phyloP scores from a whole-genome alignment of 2,797 vertebrate species.

The Babyrousa celebensis region DNA sequence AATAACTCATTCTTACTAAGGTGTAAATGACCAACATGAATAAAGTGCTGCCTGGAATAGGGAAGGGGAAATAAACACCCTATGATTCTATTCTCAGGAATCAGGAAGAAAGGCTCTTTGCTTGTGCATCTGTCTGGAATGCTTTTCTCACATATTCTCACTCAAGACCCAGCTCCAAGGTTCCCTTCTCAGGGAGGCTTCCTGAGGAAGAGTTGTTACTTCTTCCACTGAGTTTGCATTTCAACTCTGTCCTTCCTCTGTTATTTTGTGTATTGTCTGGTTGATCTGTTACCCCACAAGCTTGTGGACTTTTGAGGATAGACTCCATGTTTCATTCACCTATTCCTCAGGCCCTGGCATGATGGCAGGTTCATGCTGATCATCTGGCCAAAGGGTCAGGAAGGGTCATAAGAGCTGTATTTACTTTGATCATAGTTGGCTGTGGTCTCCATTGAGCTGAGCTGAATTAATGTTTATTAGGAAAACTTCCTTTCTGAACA shows the following conservation, averaged over 20 bases:
- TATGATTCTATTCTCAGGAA: background rate
- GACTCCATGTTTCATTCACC: background rate
- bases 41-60: background rate
- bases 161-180: background rate
- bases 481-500: background rate
- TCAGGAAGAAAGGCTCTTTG: background rate
- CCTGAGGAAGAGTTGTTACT: background rate
- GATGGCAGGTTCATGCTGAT: background rate
- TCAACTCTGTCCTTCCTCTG: background rate
- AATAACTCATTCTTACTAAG: constrained; percentile 20
- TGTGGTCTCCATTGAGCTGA: background rate
- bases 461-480: background rate
- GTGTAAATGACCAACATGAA: background rate
- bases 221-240: background rate
- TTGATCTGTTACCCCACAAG: background rate
- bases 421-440: background rate
- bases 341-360: background rate
- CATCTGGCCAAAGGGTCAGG: background rate
- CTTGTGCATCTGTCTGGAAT: background rate
- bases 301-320: background rate
- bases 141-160: background rate
- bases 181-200: background rate
- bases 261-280: background rate
- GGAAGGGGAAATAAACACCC: background rate
- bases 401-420: background rate